phyloP scores from a whole-genome alignment of 2,113 vertebrate genomes.

The mouse (Mus musculus) region DNA sequence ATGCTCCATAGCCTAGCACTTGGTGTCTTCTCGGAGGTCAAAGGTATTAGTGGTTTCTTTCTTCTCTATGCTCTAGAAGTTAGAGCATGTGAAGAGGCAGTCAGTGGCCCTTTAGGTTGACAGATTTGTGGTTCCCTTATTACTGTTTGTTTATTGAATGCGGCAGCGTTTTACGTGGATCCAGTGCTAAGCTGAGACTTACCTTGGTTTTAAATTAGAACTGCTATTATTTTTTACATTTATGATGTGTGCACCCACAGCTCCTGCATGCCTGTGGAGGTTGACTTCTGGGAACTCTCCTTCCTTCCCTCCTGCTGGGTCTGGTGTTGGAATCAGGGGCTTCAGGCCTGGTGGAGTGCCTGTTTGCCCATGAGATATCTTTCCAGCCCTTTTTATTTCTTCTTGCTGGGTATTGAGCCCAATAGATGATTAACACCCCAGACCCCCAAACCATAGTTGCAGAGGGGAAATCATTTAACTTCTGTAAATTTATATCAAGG shows the following conservation, averaged over 20 bases:
- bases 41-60: neutral
- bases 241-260: neutral
- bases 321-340: neutral
- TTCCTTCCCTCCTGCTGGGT: too few relatives aligned
- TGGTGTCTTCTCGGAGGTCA: neutral
- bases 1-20: neutral
- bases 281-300: too few relatives aligned
- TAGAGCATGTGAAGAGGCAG: neutral
- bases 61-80: neutral
- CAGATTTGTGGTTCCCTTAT: constrained; percentile 18
- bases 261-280: neutral
- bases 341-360: neutral
- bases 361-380: neutral
- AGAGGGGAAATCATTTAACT: neutral
- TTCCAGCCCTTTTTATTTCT: neutral
- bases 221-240: neutral
- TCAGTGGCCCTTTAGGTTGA: neutral
- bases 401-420: neutral
- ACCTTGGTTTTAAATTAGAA: neutral
- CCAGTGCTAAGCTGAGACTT: neutral
- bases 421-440: neutral
- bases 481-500: neutral
- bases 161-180: neutral
- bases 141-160: neutral
- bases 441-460: neutral